Base-by-base conservation (phyloP, 2,888 invertebrate species). In the Andrena haemorrhoa region DNA sequence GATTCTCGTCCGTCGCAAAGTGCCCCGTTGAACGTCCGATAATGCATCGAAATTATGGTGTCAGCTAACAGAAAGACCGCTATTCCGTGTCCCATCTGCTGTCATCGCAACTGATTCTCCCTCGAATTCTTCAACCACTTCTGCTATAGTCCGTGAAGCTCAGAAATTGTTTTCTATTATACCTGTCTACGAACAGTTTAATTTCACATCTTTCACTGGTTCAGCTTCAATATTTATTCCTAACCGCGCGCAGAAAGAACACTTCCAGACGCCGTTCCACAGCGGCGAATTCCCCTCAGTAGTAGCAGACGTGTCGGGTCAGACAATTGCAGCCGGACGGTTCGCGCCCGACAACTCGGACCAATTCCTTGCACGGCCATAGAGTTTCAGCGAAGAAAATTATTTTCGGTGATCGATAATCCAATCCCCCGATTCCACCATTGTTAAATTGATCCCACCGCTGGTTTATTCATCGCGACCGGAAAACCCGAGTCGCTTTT, bases 1-100 rank as follows among this genome's bases (percentile, higher is more conserved):
- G 33, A 65, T 79, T 82, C 84, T 79, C 60, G 65, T 74, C 76
- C 79, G 70, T 81, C 74, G 66, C 65, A 49, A 63, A 80, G 70
- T 76, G 70, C 61, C 49, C 26, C 65, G 49, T 47, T 72, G 47
- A 58, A 63, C 47, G 26, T 58, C 70, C n/a, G 53, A 53, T 80
- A 80, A 86, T 80, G 47, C 79, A 65, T 72, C 51, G 41, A 60
- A 64, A 70, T 82, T 72, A n/a, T 49, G 20, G 29, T 64, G 61
- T 60, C 58, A 58, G n/a, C 60, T 71, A 72, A 75, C 26, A 65
- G 65, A 26, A 10, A 53, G 23, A 51, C 35, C n/a, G 61, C 41
- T 71, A 75, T 71, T 82, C 60, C 72, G 33, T 10, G 61, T 23
- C 49, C 26, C 31, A 60, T 51, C 23, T 33, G 8, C 56, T 10